phyloP scores from a whole-genome alignment of 2,888 invertebrate genomes.

The Ornithoptera alexandrae region DNA sequence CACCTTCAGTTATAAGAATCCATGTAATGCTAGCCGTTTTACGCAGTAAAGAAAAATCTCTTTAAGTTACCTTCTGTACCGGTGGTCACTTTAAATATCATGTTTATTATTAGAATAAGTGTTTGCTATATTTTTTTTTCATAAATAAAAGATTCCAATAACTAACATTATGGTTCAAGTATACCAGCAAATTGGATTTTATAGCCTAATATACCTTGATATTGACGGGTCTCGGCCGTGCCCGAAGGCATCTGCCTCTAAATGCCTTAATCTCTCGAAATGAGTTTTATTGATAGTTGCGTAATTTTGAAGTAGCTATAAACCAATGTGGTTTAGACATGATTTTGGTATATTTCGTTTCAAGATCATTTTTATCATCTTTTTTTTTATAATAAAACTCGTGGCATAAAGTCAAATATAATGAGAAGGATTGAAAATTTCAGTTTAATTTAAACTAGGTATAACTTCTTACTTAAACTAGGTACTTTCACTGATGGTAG shows the following conservation, averaged over 20 bases:
- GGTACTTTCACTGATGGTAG: too few relatives aligned
- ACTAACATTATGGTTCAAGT: conserved; percentile 10
- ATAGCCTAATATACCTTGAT: conserved; percentile 30
- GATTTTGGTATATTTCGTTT: neutral
- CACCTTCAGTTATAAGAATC: too few relatives aligned
- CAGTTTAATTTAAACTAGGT: too few relatives aligned
- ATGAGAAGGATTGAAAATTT: too few relatives aligned
- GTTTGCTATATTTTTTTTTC: neutral
- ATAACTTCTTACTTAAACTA: too few relatives aligned
- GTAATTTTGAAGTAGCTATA: conserved; percentile 18
- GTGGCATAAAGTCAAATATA: neutral
- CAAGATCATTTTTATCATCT: neutral
- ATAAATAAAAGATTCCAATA: conserved; percentile 2
- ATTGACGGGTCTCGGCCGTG: conserved; percentile 28
- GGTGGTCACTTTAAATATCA: too few relatives aligned
- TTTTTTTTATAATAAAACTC: neutral
- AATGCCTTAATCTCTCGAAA: conserved; percentile 23
- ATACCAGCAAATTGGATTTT: conserved; percentile 22
- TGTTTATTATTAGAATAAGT: neutral
- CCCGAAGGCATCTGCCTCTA: conserved; percentile 25
- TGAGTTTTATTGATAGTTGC: conserved; percentile 19
- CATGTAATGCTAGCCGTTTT: too few relatives aligned
- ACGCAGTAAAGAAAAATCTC: too few relatives aligned
- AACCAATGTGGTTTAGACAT: conserved; percentile 2
- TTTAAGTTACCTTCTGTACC: too few relatives aligned